Evolutionary conservation across 1,140 invertebrate genomes (phyloP), one percentile per base, ranked within the genome.

Genomic region (Fopius arisanus): DNA sequence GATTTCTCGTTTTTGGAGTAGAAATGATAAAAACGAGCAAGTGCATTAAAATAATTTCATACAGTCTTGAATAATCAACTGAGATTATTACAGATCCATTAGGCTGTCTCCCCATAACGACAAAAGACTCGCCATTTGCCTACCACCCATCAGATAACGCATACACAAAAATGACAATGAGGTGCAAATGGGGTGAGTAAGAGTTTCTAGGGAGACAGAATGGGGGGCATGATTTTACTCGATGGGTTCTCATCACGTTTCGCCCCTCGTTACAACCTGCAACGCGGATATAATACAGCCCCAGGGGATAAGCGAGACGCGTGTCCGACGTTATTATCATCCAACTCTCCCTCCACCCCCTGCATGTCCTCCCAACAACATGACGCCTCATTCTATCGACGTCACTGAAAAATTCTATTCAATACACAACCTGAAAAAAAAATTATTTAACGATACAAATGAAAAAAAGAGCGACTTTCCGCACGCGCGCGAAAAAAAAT

Each of bases 41-140:
- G 12, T 37, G 33, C 33, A 37, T 37, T 12, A 66, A 66, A 21
- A 33, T 66, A 28, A n/a, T 33, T 10, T 33, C 28, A 5, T 7
- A 12, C n/a, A 33, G 19, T 23, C 59, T 62, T 28, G 2, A 66
- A 14, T 12, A 37, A 37, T 1, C 33, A 10, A 37, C 33, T 48
- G 9, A 0, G 19, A 7, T 84, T 81, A 87, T 87, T 86, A 86
- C 81, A 74, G 82, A 84, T 86, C 85, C 86, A 88, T 88, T 86
- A 88, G 81, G 23, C 19, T 26, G 80, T 78, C 80, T 80, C 75
- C 81, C 33, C 54, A 40, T 16, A 29, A 19, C 54, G 19, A 59
- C 23, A 59, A 28, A 59, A 59, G 54, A 10, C 19, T 14, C 54
- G 26, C 54, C 21, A 59, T 59, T 59, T 28, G 21, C 54, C 54